Evolutionary conservation across 2,888 invertebrate genomes (phyloP).

Genomic region (Dasypogon diadema): DNA sequence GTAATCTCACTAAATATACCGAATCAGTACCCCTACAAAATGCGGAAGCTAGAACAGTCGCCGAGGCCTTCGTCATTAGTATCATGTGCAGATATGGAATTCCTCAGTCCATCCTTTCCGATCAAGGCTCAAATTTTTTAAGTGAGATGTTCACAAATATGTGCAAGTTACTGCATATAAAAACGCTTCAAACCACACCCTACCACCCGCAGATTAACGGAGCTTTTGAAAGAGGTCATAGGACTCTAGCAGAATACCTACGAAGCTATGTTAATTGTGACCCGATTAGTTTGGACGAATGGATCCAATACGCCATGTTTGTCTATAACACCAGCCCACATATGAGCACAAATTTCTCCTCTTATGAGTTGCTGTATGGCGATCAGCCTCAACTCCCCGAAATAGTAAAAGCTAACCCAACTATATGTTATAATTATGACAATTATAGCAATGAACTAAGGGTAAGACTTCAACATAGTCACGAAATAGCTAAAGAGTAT

Average conservation of each 20-base stretch:
- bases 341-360: slow-evolving; percentile 47
- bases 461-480: slow-evolving; percentile 27
- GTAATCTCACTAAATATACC: neutral
- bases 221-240: slow-evolving; percentile 61
- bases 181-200: slow-evolving; percentile 25
- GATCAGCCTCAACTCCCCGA: slow-evolving; percentile 21
- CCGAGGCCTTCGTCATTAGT: neutral
- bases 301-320: slow-evolving; percentile 60
- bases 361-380: slow-evolving; percentile 44
- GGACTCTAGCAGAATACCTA: slow-evolving; percentile 61
- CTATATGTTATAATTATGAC: slow-evolving; percentile 43
- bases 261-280: slow-evolving; percentile 60
- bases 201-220: slow-evolving; percentile 58
- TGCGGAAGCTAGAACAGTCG: slow-evolving; percentile 4
- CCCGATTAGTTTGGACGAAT: slow-evolving; percentile 62
- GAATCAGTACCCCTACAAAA: neutral
- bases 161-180: slow-evolving; percentile 13
- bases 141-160: slow-evolving; percentile 57
- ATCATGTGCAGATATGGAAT: neutral
- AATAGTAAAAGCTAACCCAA: slow-evolving; percentile 11
- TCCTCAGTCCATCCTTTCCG: neutral
- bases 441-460: slow-evolving; percentile 43
- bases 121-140: neutral
- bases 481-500: slow-evolving; percentile 48
- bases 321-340: slow-evolving; percentile 60